These are phyloP conservation scores for Leptura quadrifasciata DNA, from an alignment of 2,888 invertebrate species.

Conservation along the genomic window DNA sequence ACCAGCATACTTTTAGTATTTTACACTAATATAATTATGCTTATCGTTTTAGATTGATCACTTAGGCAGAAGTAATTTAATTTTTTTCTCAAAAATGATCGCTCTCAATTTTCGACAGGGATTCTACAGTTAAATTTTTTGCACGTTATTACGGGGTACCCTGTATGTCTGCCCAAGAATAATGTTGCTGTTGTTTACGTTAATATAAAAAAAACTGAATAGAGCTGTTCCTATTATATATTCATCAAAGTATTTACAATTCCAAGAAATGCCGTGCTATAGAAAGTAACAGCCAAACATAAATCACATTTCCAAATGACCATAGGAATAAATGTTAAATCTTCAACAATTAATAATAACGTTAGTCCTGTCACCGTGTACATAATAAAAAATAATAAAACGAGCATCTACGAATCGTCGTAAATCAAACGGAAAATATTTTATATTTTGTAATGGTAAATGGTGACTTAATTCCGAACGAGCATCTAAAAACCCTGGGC, in stretches of 20 bases:
- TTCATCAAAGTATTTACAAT: background rate
- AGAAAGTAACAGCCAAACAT: slow-evolving; percentile 9
- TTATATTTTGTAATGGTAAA: slow-evolving; percentile 41
- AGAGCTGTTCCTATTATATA: background rate
- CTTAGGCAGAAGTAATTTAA: no score
- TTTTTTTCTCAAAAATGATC: no score
- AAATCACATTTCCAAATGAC: slow-evolving; percentile 23
- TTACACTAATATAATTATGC: no score
- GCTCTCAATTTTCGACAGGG: no score
- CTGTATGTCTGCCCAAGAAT: no score
- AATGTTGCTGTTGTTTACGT: no score
- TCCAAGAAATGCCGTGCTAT: background rate
- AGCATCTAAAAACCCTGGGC: slow-evolving; percentile 39
- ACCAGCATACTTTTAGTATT: no score
- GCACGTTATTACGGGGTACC: no score
- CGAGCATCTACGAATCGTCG: slow-evolving; percentile 14
- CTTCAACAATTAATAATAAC: slow-evolving; percentile 26
- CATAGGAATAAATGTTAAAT: slow-evolving; percentile 19
- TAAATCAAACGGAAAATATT: slow-evolving; percentile 39
- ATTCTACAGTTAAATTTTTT: no score
- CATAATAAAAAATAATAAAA: slow-evolving; percentile 2
- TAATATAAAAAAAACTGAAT: background rate
- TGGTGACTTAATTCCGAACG: slow-evolving; percentile 37
- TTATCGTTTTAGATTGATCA: no score
- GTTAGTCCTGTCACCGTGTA: slow-evolving; percentile 22